A percentile compares a stretch with the other conserved stretches of the same genome.
phyloP scores from a whole-genome alignment of 2,888 invertebrate genomes.

The Sinelater perroti region DNA sequence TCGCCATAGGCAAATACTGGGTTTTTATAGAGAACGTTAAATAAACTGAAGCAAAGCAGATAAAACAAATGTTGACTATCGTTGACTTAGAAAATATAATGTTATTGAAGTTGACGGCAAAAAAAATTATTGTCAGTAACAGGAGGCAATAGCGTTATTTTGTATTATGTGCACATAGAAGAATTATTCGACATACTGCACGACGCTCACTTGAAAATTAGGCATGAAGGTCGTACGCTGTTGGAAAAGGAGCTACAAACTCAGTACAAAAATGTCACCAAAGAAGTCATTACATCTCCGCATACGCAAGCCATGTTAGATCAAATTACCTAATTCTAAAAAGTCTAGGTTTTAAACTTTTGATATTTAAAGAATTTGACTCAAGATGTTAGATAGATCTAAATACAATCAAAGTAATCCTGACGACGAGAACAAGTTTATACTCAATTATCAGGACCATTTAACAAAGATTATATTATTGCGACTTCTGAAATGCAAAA shows the following conservation, averaged over 20 bases:
- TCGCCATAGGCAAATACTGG: not conserved
- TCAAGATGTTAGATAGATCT: too few relatives aligned
- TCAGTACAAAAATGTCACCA: too few relatives aligned
- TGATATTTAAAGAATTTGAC: too few relatives aligned
- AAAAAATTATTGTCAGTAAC: not conserved
- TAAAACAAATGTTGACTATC: not conserved
- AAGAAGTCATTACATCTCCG: not conserved
- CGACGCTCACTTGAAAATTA: too few relatives aligned
- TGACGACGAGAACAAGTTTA: too few relatives aligned
- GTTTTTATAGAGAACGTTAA: not conserved
- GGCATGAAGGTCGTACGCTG: not conserved
- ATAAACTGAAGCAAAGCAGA: too few relatives aligned
- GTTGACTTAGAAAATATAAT: too few relatives aligned
- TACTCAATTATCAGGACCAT: too few relatives aligned
- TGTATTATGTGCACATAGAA: not conserved
- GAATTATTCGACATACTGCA: not conserved
- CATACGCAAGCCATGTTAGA: not conserved
- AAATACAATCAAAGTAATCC: not conserved
- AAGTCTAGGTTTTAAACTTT: not conserved
- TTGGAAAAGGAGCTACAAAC: not conserved
- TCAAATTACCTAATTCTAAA: too few relatives aligned
- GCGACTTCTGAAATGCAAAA: too few relatives aligned
- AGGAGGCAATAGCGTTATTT: not conserved
- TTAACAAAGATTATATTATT: too few relatives aligned
- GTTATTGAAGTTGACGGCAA: too few relatives aligned